Evolutionary conservation across 1,140 invertebrate species (phyloP), one percentile per base, ranked within the genome.

Genomic region (Pogonognathellus flavescens): DNA sequence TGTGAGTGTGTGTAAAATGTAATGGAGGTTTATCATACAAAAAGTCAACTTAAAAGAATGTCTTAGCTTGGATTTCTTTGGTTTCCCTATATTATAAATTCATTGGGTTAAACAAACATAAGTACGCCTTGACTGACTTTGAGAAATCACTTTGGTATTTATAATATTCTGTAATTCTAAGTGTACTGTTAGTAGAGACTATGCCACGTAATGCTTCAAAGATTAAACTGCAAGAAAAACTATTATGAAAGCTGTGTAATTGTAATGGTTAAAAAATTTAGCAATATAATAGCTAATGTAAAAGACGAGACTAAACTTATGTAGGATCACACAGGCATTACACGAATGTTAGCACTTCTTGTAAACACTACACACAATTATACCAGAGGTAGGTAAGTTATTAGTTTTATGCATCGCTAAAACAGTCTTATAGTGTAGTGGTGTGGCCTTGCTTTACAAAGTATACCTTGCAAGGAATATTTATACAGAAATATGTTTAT

Each of bases 191-290:
- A 41, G 6, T 41, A 41, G 31, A 41, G 1, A 41, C 31, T 3
- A 6, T 41, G 31, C 6, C 31, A 66, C 62, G 25, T 20, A 66
- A 25, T 66, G 62, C 62, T 66, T 25, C 10, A 66, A 66, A 66
- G 62, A 66, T 66, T 66, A 76, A 76, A 16, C 25, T n/a, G 31
- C 14, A 76, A 76, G 70, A 76, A 76, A 50, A 76, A 76, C 31
- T 41, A 76, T 76, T 76, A 76, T 49, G 70, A 76, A 76, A 50
- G 70, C 70, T 76, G 41, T n/a, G 70, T 49, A 50, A 76, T 76
- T 16, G 16, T 18, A 62, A 62, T n/a, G 59, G 16, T 0, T 49
- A 72, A 50, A 50, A 14, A 4, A 76, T 76, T 76, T 76, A 49
- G 70, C 70, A 76, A 76, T 50, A 31, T 50, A 9, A n/a, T n/a